Evolutionary conservation across 1,140 invertebrate species (phyloP).

Genomic region (Penaeus japonicus): DNA sequence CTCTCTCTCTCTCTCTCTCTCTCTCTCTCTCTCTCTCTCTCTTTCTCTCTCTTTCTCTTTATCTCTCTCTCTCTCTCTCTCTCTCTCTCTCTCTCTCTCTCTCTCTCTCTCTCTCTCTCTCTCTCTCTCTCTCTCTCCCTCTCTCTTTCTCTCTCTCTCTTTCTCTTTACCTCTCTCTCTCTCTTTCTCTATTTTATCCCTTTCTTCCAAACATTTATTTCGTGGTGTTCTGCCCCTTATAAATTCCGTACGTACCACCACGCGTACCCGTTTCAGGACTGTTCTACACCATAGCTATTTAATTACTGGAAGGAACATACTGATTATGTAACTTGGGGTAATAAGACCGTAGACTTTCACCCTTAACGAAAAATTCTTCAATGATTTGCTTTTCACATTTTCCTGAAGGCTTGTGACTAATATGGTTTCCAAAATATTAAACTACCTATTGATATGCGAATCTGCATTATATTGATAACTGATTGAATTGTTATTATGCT

Average conservation of each 20-base stretch:
- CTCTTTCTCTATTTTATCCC: not conserved
- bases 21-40: not conserved
- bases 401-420: no score
- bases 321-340: no score
- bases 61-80: not conserved
- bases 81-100: not conserved
- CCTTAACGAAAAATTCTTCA: no score
- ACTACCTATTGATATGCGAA: no score
- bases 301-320: no score
- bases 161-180: not conserved
- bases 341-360: no score
- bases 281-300: no score
- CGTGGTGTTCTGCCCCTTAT: not conserved
- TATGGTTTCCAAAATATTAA: no score
- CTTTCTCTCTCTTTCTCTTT: not conserved
- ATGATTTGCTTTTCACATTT: no score
- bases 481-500: no score
- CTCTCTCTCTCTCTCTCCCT: not conserved
- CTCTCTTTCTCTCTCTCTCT: not conserved
- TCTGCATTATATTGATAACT: no score
- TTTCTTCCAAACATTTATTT: no score
- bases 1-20: not conserved
- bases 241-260: not conserved
- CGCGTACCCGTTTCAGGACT: not conserved
- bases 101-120: not conserved